These are phyloP conservation scores for Thymallus thymallus DNA, from an alignment of 2,113 vertebrate species.

Conservation along the genomic window DNA sequence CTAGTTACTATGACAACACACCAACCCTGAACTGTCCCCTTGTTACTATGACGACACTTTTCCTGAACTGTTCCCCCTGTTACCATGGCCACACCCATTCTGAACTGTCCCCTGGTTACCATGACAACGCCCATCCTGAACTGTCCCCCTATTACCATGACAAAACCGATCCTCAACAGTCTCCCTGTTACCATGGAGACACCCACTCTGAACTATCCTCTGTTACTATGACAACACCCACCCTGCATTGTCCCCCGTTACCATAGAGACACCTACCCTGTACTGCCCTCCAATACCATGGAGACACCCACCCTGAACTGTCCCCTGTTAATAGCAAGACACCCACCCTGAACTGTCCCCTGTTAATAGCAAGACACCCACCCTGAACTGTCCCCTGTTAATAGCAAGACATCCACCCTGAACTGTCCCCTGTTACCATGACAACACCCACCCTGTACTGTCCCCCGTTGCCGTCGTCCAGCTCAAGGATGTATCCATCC, in stretches of 20 bases:
- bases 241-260: too few relatives aligned
- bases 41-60: background rate
- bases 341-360: background rate
- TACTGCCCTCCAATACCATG: background rate
- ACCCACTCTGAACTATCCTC: background rate
- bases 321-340: background rate
- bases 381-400: background rate
- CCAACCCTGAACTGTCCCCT: too few relatives aligned
- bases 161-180: background rate
- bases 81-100: conserved; percentile 74
- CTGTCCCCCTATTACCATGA: background rate
- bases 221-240: background rate
- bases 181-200: background rate
- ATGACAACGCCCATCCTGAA: too few relatives aligned
- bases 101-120: conserved; percentile 79
- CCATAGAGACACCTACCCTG: too few relatives aligned
- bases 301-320: background rate
- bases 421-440: background rate
- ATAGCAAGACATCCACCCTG: conserved; percentile 45
- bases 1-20: background rate
- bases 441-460: conserved; percentile 87
- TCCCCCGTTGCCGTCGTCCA: conserved; percentile 92
- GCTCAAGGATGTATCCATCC: conserved; percentile 96
- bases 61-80: background rate
- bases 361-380: conserved; percentile 66